Percentiles rank a stretch among this genome's conserved stretches.
Evolutionary conservation across 2,797 vertebrate species (phyloP).

Genomic region (Chlorospingus semifuscus): DNA sequence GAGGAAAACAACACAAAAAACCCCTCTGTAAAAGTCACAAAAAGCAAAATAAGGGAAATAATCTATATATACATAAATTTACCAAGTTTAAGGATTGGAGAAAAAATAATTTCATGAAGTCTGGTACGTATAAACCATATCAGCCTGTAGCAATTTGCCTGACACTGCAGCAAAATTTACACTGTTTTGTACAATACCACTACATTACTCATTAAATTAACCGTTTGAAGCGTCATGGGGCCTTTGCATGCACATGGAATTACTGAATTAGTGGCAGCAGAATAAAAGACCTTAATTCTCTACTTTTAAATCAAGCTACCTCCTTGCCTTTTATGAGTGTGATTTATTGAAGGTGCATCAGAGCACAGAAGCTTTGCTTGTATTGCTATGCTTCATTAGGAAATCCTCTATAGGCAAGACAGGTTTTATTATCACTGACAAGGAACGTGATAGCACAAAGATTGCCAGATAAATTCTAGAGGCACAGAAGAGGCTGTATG

Average conservation of each 20-base stretch:
- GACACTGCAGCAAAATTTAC: neutral
- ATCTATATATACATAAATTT: neutral
- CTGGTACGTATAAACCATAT: neutral
- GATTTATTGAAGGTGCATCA: conserved; percentile 28
- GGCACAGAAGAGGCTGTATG: neutral
- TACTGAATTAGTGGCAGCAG: neutral
- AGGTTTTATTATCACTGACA: conserved; percentile 30
- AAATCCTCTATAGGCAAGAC: conserved; percentile 3
- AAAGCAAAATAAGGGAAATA: neutral
- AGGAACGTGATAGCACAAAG: neutral
- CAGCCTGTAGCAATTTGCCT: neutral
- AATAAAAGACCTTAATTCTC: neutral
- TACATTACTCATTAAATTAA: conserved; percentile 53
- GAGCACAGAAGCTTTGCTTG: neutral
- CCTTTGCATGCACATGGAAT: neutral
- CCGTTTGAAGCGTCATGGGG: neutral
- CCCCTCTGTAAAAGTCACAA: neutral
- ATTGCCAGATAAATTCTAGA: conserved; percentile 25
- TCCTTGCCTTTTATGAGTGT: conserved; percentile 2
- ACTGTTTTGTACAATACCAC: neutral
- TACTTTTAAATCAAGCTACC: neutral
- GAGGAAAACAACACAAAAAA: neutral
- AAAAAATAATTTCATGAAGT: neutral
- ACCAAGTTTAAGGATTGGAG: neutral
- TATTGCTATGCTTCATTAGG: conserved; percentile 21